Base-by-base conservation (phyloP, 1,140 invertebrate species). In the Nasonia longicornis region DNA sequence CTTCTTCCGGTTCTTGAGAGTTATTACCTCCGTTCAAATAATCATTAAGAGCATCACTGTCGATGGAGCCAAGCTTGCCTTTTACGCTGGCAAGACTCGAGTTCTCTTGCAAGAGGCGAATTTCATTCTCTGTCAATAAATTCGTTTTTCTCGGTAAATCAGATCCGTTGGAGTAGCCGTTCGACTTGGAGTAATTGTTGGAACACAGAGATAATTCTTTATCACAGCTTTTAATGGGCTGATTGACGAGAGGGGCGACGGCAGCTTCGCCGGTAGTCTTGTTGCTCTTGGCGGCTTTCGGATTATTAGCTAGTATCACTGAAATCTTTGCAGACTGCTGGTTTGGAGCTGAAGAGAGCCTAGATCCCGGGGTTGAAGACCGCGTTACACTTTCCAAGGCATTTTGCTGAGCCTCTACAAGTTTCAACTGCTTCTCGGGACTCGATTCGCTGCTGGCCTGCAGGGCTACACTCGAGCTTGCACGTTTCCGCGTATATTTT, bases 1-100 rank as follows among this genome's bases (percentile, higher is more conserved):
- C 95, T 86, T 95, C 94, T 85, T 96, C 95, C 85, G 94, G 94
- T 84, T 96, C 95, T 86, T 96, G 94, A 67, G 95, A 95, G 89
- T 95, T 96, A 83, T 93, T 93, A 67, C 94, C 93, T 63, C 94
- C 93, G 83, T 93, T 93, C 84, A 96, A 91, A 88, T 96, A 96
- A 89, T 96, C 95, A 86, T 95, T 94, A 63, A 96, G 88, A 63
- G 94, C 94, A 85, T 96, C 95, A 63, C 94, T 94, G 85, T 95
- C 95, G 82, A 96, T 94, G 71, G 94, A 94, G 84, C 93, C 93
- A 48, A 95, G 81, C 69, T 89, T 90, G 12, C 87, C 87, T 70
- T 89, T 84, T 81, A 82, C 73, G 31, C 31, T 35, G 1, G 85
- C 38, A 10, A 82, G 35, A 66, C 70, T 78, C 8, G 87, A 80